Conservation (phyloP, 1,140 invertebrate genomes). For the Heliothis virescens region DNA sequence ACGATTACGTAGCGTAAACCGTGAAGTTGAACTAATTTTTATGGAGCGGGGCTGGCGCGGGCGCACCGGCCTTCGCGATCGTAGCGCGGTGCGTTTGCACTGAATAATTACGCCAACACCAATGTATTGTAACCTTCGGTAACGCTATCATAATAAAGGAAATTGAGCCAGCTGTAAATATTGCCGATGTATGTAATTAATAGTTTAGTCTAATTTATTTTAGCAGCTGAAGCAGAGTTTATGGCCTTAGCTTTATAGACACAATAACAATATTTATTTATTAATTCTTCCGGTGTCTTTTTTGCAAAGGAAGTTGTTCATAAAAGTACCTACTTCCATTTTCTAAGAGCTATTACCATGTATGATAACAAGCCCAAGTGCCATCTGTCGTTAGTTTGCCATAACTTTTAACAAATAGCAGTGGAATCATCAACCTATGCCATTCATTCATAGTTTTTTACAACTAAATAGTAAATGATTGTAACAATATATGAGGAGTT, state of each 20-base stretch:
- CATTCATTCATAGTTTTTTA: constrained; percentile 47
- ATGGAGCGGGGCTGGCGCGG: constrained; percentile 50
- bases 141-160: constrained; percentile 39
- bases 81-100: constrained; percentile 58
- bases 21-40: constrained; percentile 55
- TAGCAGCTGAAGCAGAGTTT: not conserved
- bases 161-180: constrained; percentile 47
- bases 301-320: too few relatives aligned
- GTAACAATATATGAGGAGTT: constrained; percentile 54
- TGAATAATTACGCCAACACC: constrained; percentile 65
- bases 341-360: too few relatives aligned
- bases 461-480: constrained; percentile 33
- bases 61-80: constrained; percentile 62
- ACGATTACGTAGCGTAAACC: constrained; percentile 45
- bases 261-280: too few relatives aligned
- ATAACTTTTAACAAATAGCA: too few relatives aligned
- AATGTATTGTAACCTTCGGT: constrained; percentile 58
- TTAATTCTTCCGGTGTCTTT: too few relatives aligned
- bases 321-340: too few relatives aligned
- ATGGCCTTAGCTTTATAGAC: too few relatives aligned
- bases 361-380: too few relatives aligned
- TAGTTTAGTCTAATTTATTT: not conserved
- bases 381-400: too few relatives aligned
- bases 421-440: not conserved
- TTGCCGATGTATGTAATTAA: not conserved